Conservation (phyloP, 2,113 vertebrate genomes). For the Notiomystis cincta region DNA sequence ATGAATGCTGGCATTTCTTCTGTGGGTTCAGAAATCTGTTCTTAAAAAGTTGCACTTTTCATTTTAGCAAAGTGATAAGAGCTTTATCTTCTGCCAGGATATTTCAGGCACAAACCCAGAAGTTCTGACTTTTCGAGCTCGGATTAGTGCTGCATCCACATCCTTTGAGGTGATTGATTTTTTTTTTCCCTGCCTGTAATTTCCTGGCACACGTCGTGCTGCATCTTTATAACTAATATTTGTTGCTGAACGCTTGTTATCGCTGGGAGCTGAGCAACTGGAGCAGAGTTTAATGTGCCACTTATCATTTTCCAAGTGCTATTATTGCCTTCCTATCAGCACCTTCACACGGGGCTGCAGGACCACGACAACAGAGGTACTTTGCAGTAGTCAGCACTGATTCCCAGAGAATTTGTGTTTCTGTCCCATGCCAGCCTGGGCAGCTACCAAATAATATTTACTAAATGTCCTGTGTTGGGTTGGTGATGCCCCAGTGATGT, state of each 20-base stretch:
- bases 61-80: neutral
- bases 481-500: neutral
- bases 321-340: neutral
- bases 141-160: neutral
- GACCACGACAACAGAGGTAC: fast-evolving
- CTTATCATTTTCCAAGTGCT: neutral
- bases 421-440: neutral
- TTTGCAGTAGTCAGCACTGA: neutral
- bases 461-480: neutral
- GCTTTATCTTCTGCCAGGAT: neutral
- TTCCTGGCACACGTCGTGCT: neutral
- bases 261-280: neutral
- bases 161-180: slow-evolving; percentile 12
- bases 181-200: slow-evolving; percentile 22
- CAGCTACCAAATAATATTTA: neutral
- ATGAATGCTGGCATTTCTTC: neutral
- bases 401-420: neutral
- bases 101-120: neutral
- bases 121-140: neutral
- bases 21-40: neutral
- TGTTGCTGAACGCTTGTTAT: neutral
- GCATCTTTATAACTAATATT: slow-evolving; percentile 30
- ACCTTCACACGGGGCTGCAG: neutral
- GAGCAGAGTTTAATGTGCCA: slow-evolving; percentile 44
- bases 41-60: neutral